phyloP scores from a whole-genome alignment of 2,797 vertebrate species.

The Gallinago nigripennis region DNA sequence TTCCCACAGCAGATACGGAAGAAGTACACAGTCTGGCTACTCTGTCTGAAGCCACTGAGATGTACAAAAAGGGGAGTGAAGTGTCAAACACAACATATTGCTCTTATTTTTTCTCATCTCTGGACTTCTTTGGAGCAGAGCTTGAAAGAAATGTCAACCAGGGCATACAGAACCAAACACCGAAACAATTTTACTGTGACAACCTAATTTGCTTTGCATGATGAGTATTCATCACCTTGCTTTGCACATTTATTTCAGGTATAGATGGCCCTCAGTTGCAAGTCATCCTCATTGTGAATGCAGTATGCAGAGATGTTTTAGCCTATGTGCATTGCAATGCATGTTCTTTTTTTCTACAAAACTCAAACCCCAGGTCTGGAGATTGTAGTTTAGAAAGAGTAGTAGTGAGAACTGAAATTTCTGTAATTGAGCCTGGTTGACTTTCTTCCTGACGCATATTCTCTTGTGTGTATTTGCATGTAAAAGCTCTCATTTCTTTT shows the following conservation, averaged over 20 bases:
- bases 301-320: background rate
- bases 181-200: background rate
- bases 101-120: background rate
- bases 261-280: background rate
- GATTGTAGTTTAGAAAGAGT: background rate
- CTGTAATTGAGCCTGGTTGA: background rate
- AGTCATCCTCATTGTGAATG: rapidly evolving
- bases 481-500: background rate
- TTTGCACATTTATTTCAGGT: background rate
- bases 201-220: background rate
- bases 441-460: background rate
- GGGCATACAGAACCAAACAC: background rate
- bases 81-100: background rate
- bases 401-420: background rate
- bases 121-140: background rate
- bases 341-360: background rate
- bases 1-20: background rate
- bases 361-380: background rate
- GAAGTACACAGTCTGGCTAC: background rate
- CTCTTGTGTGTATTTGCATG: background rate
- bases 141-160: background rate
- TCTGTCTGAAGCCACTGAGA: background rate
- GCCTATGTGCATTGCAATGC: background rate
- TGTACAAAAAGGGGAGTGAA: background rate
- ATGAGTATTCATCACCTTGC: no score